Evolutionary conservation across 2,113 vertebrate species (phyloP).

Genomic region (Pogona vitticeps): DNA sequence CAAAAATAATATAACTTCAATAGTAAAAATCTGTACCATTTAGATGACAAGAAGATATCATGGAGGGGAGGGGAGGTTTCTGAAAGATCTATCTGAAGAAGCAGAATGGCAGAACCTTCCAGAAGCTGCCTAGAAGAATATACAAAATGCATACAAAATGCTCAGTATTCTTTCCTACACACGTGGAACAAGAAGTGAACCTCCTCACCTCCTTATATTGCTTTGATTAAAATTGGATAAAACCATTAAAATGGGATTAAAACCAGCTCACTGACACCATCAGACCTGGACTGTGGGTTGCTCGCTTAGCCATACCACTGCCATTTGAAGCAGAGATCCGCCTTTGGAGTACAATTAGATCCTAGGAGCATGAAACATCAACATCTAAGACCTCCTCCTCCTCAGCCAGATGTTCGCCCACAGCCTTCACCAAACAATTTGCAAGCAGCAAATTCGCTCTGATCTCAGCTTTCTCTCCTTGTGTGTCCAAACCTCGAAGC

Average conservation of each 20-base stretch:
- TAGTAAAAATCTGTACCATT: not conserved
- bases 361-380: conserved; percentile 7
- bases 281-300: not conserved
- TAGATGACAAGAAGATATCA: not conserved
- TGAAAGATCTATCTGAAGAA: not conserved
- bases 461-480: conserved; percentile 33
- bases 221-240: not conserved
- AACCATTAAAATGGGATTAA: not conserved
- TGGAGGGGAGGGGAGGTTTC: not conserved
- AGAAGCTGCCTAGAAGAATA: not conserved
- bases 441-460: conserved; percentile 26
- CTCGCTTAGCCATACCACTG: not conserved
- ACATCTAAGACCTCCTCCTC: conserved; percentile 4
- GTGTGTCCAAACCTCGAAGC: conserved; percentile 31
- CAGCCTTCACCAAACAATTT: conserved; percentile 23
- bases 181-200: not conserved
- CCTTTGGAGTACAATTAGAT: not conserved
- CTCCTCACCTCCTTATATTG: not conserved
- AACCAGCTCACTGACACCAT: not conserved
- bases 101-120: not conserved
- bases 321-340: not conserved
- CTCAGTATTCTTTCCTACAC: not conserved
- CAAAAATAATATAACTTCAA: not conserved
- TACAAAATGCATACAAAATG: not conserved
- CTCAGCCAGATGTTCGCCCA: conserved; percentile 29